Evolutionary conservation across 2,113 vertebrate species (phyloP).

Genomic region (Petroica traversi): DNA sequence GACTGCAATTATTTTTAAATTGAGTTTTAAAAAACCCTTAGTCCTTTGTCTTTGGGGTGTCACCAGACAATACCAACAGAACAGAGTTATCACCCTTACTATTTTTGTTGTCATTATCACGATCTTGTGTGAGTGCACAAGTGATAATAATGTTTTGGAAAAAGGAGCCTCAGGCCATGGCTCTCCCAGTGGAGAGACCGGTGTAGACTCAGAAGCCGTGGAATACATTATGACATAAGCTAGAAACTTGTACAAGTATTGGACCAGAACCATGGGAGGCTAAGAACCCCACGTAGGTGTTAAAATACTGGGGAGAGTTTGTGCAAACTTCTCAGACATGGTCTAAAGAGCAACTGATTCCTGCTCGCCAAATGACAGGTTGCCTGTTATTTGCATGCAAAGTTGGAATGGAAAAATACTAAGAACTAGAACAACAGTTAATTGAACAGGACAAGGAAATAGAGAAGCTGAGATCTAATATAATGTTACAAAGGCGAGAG

Average conservation of each 20-base stretch:
- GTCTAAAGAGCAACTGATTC: neutral
- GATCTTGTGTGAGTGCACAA: neutral
- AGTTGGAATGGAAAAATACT: neutral
- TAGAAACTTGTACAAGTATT: neutral
- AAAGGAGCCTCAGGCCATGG: neutral
- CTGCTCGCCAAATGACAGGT: neutral
- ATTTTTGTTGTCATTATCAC: neutral
- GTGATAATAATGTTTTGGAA: neutral
- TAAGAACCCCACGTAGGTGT: neutral
- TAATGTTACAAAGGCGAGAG: too few species aligned
- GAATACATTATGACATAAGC: neutral
- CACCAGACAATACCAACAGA: too few species aligned
- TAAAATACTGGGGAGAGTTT: neutral
- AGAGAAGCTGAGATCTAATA: neutral
- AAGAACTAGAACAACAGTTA: neutral
- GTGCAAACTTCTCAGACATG: rapidly evolving
- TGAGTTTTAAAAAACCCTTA: neutral
- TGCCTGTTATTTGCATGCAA: too few species aligned
- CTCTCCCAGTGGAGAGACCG: rapidly evolving
- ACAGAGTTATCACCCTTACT: neutral
- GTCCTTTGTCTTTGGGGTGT: neutral
- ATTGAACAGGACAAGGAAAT: neutral
- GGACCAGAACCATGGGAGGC: too few species aligned
- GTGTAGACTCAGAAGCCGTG: neutral
- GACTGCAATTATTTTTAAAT: neutral